phyloP scores from a whole-genome alignment of 2,797 vertebrate genomes.

The Cossypha dichroa region DNA sequence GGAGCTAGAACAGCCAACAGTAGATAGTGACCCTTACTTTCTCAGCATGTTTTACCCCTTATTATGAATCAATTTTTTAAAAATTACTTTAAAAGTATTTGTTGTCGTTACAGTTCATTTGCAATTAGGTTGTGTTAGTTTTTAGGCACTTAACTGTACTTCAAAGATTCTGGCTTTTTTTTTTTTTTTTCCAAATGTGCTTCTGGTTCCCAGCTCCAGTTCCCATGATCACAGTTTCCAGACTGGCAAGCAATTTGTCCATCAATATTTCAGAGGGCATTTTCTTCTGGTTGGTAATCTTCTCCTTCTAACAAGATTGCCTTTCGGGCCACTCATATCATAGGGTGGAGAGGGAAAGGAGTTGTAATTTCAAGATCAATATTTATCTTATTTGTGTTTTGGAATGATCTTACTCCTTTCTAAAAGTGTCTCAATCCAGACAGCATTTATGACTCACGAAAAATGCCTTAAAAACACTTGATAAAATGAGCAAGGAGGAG shows the following conservation, averaged over 20 bases:
- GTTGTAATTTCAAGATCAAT: background rate
- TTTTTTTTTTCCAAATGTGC: background rate
- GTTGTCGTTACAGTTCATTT: background rate
- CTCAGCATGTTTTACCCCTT: background rate
- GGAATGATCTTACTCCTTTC: background rate
- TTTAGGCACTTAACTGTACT: background rate
- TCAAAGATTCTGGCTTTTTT: background rate
- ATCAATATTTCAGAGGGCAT: background rate
- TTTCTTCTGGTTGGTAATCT: background rate
- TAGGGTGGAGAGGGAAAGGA: background rate
- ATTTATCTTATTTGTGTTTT: background rate
- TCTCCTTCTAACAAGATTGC: background rate
- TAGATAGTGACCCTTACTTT: background rate
- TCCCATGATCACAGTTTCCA: background rate
- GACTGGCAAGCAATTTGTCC: background rate
- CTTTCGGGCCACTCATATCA: background rate
- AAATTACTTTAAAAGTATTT: background rate
- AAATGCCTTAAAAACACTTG: background rate
- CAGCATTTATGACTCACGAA: background rate
- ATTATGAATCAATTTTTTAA: background rate
- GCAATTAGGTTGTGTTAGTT: accelerated
- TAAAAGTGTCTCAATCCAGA: background rate
- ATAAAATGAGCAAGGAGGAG: background rate
- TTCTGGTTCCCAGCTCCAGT: background rate
- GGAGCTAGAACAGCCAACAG: background rate